Base-by-base conservation (phyloP, 2,888 invertebrate genomes). In the Gibbula magus region DNA sequence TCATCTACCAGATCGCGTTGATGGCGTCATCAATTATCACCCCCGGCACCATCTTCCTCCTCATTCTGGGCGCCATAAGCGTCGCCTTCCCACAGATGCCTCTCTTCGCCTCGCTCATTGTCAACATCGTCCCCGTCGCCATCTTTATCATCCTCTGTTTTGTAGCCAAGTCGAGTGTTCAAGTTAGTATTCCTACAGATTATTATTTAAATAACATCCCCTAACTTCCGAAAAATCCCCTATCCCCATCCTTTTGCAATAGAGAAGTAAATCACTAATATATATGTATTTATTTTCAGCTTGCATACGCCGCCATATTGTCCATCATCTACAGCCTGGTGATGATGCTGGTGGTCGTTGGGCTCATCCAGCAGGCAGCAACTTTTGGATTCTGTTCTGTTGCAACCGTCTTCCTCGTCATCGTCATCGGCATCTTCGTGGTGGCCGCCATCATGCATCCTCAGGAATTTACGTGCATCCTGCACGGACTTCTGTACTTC, bases 311-410 rank as follows among this genome's bases (percentile, higher is more conserved):
- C 2, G 98, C 98, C 93, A 96, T 99, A 87, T 93, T 99, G 85
- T 98, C 98, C 18, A 98, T 98, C 13, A 95, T 96, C 18, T 99
- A 99, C 93, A 98, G 98, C 45, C 94, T 99, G 94, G 96, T 99
- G 87, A 99, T 99, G 99, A 99, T 99, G 97, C 98, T 99, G 85
- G 99, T 99, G 35, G 97, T 99, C 87, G 99, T 99, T 75, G 99
- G 99, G 95, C 98, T 99, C 0, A 97, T 99, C 0, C 95, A 98
- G 51, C 99, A 99, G 93, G 95, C 99, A 90, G 97, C 97, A 83
- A 98, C 98, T 94, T 99, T 99, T 94, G 98, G 99, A 7, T 79
- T 87, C 67, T 90, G 98, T 78, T 98, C 98, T 29, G 98, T 99
- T 0, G 98, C 99, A 25, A 98, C 99, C 79, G 98, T 99, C 92